These are phyloP conservation scores for Nycticorax nycticorax DNA, from an alignment of 2,113 vertebrate genomes.

Conservation along the genomic window DNA sequence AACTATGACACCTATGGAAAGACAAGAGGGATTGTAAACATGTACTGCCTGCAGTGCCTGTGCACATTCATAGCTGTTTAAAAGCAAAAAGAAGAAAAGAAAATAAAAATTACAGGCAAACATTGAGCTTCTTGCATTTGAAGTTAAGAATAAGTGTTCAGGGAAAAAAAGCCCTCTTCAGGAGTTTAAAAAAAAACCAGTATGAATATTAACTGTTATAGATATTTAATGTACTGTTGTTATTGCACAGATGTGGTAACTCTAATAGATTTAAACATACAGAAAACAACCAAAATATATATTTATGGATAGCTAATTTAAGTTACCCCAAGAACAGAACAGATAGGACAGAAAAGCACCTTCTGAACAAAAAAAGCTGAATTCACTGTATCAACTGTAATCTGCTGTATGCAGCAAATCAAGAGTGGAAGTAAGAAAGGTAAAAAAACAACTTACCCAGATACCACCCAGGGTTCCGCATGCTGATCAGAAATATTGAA, in stretches of 20 bases:
- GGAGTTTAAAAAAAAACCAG: neutral
- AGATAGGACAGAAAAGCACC: neutral
- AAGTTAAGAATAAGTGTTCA: neutral
- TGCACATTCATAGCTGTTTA: fast-evolving
- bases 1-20: constrained; percentile 90
- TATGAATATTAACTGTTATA: neutral
- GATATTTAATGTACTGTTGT: neutral
- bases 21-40: neutral
- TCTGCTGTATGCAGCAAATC: neutral
- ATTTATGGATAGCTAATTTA: neutral
- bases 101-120: neutral
- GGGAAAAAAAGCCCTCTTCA: neutral
- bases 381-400: neutral
- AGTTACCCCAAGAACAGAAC: neutral
- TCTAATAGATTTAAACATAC: neutral
- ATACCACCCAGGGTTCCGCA: constrained; percentile 97
- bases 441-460: constrained; percentile 80
- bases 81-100: neutral
- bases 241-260: neutral
- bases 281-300: neutral
- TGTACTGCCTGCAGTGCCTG: fast-evolving
- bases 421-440: neutral
- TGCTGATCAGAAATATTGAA: constrained; percentile 99
- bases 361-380: neutral
- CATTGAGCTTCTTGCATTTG: neutral